Evolutionary conservation across 2,113 vertebrate species (phyloP).

Genomic region (Myrmecophaga tridactyla): DNA sequence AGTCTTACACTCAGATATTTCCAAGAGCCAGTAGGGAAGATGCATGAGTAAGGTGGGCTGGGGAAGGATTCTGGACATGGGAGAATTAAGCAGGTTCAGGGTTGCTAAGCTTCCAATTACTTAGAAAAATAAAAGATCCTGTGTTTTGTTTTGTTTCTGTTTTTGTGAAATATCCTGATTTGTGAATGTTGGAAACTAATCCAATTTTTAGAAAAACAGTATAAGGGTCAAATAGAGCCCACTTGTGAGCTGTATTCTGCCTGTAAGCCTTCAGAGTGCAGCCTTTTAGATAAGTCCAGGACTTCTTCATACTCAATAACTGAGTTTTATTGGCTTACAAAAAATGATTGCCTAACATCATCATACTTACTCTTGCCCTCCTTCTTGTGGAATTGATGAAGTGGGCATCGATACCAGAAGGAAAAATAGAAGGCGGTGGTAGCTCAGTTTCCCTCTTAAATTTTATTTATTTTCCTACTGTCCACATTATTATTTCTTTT

Average conservation of each 20-base stretch:
- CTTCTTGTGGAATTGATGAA: not conserved
- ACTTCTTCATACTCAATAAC: not conserved
- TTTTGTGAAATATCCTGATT: conserved; percentile 8
- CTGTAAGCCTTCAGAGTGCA: not conserved
- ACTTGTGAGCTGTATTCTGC: not conserved
- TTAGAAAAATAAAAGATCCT: not conserved
- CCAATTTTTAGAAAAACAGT: not conserved
- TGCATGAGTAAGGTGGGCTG: not conserved
- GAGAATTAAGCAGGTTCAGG: accelerated
- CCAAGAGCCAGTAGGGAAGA: not conserved
- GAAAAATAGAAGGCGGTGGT: not conserved
- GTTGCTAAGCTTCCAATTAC: not conserved
- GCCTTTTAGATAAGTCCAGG: not conserved
- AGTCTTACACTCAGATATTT: not conserved
- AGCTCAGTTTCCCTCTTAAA: not conserved
- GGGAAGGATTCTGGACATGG: not conserved
- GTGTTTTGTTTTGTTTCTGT: not conserved
- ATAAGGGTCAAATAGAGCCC: not conserved
- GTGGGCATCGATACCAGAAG: not conserved
- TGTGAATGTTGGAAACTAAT: not conserved
- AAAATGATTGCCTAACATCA: not conserved
- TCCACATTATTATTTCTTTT: not conserved
- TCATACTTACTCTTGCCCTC: not conserved
- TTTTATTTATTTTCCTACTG: not conserved
- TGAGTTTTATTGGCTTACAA: not conserved